Conservation (phyloP, 1,140 invertebrate species). For the Ips nitidus region DNA sequence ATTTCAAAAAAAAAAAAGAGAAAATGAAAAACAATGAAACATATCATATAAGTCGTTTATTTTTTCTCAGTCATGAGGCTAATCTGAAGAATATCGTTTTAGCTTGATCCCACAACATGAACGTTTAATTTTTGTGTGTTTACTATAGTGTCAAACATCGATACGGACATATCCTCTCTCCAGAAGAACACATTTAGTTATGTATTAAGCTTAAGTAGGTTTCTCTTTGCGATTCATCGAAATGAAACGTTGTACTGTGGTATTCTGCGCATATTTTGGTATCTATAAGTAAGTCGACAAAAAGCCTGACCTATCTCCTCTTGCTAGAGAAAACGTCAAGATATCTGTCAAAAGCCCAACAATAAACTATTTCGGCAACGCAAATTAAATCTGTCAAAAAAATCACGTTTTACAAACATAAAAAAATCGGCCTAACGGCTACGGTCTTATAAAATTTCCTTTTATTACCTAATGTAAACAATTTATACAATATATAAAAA, state of each 20-base stretch:
- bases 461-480: conserved; percentile 32
- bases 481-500: conserved; percentile 40
- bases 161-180: conserved; percentile 8
- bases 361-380: neutral
- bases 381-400: conserved; percentile 3
- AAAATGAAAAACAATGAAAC: neutral
- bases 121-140: neutral
- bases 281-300: no score
- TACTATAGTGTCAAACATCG: conserved; percentile 25
- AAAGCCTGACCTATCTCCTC: no score
- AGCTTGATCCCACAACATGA: conserved; percentile 34
- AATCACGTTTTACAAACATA: conserved; percentile 16
- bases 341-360: no score
- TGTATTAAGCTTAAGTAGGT: conserved; percentile 15
- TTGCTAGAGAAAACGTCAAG: no score
- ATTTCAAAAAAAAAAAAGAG: conserved; percentile 27
- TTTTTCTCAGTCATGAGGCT: conserved; percentile 31
- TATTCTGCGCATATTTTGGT: neutral
- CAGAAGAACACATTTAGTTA: conserved; percentile 25
- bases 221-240: conserved; percentile 4
- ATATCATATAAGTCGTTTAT: neutral
- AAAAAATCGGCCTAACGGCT: conserved; percentile 19
- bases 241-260: neutral
- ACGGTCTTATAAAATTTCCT: conserved; percentile 31
- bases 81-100: conserved; percentile 27